Conservation (phyloP, 2,888 invertebrate species). For the Cheilosia impressa region DNA sequence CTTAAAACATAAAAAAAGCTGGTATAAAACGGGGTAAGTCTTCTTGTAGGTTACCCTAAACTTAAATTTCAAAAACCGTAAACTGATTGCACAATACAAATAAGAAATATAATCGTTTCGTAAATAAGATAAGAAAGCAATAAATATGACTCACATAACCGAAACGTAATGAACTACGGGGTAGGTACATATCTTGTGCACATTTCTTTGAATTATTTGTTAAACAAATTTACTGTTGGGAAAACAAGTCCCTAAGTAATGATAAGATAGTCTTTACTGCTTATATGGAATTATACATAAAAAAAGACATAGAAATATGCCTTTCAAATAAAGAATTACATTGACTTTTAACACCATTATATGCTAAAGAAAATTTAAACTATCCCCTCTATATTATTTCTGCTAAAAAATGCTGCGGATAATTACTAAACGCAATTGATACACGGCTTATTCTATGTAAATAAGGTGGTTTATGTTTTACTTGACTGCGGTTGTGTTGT, state of each 20-base stretch:
- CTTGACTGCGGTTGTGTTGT: too few relatives aligned
- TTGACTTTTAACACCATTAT: neutral
- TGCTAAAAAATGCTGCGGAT: too few relatives aligned
- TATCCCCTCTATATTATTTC: too few relatives aligned
- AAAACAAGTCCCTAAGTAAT: slow-evolving; percentile 10
- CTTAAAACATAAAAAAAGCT: too few relatives aligned
- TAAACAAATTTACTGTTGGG: neutral
- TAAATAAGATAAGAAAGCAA: slow-evolving; percentile 40
- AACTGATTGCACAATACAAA: slow-evolving; percentile 3
- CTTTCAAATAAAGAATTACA: neutral
- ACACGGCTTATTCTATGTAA: too few relatives aligned
- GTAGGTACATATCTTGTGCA: neutral
- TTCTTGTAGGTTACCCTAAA: too few relatives aligned
- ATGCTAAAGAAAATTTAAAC: too few relatives aligned
- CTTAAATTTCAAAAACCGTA: neutral
- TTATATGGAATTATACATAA: neutral
- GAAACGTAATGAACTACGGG: slow-evolving; percentile 6
- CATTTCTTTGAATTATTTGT: slow-evolving; percentile 7
- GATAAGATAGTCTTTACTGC: slow-evolving; percentile 35
- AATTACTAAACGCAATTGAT: too few relatives aligned
- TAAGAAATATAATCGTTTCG: slow-evolving; percentile 15
- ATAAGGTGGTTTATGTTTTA: too few relatives aligned
- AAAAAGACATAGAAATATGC: neutral
- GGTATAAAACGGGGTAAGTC: too few relatives aligned
- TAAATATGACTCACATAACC: slow-evolving; percentile 38